These are phyloP conservation scores for Callimorpha dominula DNA, from an alignment of 2,888 invertebrate species.

Conservation along the genomic window DNA sequence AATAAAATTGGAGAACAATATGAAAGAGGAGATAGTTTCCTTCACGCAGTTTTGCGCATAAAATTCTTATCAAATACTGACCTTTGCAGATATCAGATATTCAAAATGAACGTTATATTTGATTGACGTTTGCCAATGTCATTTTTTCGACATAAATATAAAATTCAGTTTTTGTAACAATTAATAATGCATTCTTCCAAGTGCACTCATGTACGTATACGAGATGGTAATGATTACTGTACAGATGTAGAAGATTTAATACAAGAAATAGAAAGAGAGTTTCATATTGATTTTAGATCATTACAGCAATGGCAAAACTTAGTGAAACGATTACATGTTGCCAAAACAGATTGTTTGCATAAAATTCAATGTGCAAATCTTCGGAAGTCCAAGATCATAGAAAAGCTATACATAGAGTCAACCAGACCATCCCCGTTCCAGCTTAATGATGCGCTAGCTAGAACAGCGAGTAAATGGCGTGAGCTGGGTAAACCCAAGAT, in stretches of 20 bases:
- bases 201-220: constrained; percentile 68
- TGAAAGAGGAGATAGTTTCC: too few relatives aligned
- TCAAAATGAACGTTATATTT: neutral
- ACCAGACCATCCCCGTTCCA: constrained; percentile 72
- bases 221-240: constrained; percentile 55
- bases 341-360: constrained; percentile 59
- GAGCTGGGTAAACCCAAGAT: constrained; percentile 27
- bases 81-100: neutral
- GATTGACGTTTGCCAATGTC: neutral
- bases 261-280: constrained; percentile 64
- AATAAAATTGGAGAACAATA: neutral
- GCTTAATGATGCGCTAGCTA: constrained; percentile 63
- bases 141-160: neutral
- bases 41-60: neutral
- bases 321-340: constrained; percentile 62
- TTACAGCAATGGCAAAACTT: constrained; percentile 71
- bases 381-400: constrained; percentile 69
- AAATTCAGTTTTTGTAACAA: neutral
- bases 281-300: constrained; percentile 66
- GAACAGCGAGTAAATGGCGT: constrained; percentile 70
- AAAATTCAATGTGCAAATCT: constrained; percentile 62
- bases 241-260: constrained; percentile 66
- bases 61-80: neutral
- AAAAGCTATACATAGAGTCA: constrained; percentile 66
- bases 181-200: constrained; percentile 39